Percentiles rank a stretch among this genome's conserved stretches.
phyloP scores from a whole-genome alignment of 2,888 invertebrate species.

The Leucozona laternaria region DNA sequence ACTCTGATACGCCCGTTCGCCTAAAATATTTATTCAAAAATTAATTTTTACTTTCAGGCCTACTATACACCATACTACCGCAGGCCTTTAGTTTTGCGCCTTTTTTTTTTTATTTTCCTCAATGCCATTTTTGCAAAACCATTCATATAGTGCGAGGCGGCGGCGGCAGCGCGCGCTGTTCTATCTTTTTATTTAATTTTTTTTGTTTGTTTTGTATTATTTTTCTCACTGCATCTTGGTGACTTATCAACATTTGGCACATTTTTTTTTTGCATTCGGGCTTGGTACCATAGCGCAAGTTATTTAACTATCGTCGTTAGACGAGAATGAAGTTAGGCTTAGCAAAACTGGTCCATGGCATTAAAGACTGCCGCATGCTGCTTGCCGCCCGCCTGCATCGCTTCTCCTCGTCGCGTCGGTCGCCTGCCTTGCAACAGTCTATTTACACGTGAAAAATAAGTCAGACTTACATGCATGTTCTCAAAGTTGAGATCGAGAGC shows the following conservation, averaged over 20 bases:
- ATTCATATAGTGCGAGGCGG: constrained; percentile 54
- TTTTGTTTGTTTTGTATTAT: constrained; percentile 20
- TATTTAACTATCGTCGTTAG: constrained; percentile 64
- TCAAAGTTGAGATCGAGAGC: constrained; percentile 47
- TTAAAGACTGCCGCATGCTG: constrained; percentile 7
- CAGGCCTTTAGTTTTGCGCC: constrained; percentile 58
- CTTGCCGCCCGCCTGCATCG: neutral
- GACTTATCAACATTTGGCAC: constrained; percentile 56
- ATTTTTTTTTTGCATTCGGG: constrained; percentile 47
- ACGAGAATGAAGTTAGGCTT: constrained; percentile 52
- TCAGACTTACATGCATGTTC: constrained; percentile 59
- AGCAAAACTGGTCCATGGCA: constrained; percentile 67
- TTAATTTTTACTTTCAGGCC: constrained; percentile 75
- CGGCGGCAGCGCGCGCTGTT: constrained; percentile 41
- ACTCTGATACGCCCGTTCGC: constrained; percentile 74
- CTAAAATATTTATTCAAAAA: constrained; percentile 73
- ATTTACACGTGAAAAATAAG: constrained; percentile 22
- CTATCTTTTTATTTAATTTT: constrained; percentile 55
- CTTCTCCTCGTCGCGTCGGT: neutral
- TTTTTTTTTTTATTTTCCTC: constrained; percentile 34
- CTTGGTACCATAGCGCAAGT: constrained; percentile 37
- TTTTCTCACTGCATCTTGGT: constrained; percentile 55
- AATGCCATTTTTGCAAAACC: constrained; percentile 45
- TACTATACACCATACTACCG: constrained; percentile 40
- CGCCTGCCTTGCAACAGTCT: neutral